phyloP scores from a whole-genome alignment of 1,140 invertebrate genomes.

The Drosophila sp. region DNA sequence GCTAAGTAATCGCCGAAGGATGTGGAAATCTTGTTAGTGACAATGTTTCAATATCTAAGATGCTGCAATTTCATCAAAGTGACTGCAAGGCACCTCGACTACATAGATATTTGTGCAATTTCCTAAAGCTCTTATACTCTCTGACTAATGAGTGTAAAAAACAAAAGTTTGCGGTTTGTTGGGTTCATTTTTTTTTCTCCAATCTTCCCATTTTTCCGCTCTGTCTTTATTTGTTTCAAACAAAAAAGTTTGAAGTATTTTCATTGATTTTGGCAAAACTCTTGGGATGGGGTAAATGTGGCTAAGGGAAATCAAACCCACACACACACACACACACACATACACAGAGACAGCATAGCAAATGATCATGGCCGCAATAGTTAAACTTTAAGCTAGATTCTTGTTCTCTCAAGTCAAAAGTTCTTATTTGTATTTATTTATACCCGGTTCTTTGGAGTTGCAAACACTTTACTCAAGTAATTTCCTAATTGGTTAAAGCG shows the following conservation, averaged over 20 bases:
- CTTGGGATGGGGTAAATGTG: not conserved
- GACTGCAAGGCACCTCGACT: not conserved
- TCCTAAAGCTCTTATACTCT: no score
- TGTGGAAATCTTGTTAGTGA: not conserved
- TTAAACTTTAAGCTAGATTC: slow-evolving; percentile 34
- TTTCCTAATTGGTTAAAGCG: slow-evolving; percentile 72
- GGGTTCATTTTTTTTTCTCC: slow-evolving; percentile 5
- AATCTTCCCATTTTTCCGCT: no score
- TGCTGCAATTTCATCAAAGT: not conserved
- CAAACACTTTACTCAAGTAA: slow-evolving; percentile 64
- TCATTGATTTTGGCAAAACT: slow-evolving; percentile 34
- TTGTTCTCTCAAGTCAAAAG: slow-evolving; percentile 30
- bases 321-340: not conserved
- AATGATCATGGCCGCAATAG: slow-evolving; percentile 29
- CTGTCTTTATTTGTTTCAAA: not conserved
- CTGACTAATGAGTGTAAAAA: not conserved
- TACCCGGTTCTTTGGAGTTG: slow-evolving; percentile 27
- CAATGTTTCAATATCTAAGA: slow-evolving; percentile 2
- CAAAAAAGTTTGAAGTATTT: slow-evolving; percentile 45
- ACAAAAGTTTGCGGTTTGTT: slow-evolving; percentile 12
- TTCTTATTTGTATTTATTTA: slow-evolving; percentile 34
- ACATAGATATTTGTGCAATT: no score
- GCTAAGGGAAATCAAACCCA: not conserved
- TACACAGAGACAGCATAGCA: slow-evolving; percentile 13
- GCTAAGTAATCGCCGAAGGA: not conserved